Percentiles rank a stretch among this genome's conserved stretches.
Conservation (phyloP, 2,113 vertebrate genomes). For the Vulpes ferrilata region DNA sequence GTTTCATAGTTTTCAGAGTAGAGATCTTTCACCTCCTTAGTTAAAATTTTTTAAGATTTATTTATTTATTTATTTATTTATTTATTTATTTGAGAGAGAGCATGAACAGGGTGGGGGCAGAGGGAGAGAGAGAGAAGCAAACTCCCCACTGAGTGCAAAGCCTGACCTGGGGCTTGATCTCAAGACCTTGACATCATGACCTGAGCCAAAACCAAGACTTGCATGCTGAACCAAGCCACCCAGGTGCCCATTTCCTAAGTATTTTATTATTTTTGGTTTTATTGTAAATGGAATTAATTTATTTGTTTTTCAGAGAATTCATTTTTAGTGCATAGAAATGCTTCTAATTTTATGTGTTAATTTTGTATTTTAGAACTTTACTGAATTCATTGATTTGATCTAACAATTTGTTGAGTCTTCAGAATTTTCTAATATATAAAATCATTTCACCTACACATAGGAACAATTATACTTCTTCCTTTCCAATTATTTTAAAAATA, state of each 20-base stretch:
- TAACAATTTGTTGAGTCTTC: not conserved
- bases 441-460: no score
- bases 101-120: no score
- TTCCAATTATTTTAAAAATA: no score
- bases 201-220: no score
- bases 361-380: not conserved
- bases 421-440: not conserved
- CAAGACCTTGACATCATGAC: no score
- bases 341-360: not conserved
- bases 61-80: no score
- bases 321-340: not conserved
- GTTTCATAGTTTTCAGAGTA: not conserved
- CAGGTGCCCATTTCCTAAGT: not conserved
- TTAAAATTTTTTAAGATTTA: not conserved
- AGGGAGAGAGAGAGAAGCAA: no score
- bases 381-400: not conserved
- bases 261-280: not conserved
- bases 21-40: not conserved
- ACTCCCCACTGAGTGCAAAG: no score
- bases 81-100: no score
- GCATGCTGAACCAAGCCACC: no score
- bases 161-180: no score
- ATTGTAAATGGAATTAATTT: not conserved
- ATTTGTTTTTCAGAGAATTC: not conserved
- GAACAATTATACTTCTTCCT: not conserved